These are phyloP conservation scores for Yponomeuta evonymella DNA, from an alignment of 2,888 invertebrate genomes.

Conservation along the genomic window DNA sequence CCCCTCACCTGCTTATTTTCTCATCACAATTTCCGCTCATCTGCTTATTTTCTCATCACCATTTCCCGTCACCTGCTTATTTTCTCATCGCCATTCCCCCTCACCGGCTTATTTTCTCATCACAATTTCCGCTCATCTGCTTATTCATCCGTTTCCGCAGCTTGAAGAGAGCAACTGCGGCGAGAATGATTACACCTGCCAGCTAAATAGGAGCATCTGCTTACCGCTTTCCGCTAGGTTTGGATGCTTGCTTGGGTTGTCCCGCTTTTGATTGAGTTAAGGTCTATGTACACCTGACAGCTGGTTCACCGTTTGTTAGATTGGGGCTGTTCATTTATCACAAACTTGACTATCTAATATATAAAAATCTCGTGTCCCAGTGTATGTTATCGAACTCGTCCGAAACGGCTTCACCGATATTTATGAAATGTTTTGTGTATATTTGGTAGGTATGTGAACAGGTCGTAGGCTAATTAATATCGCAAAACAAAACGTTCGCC, in stretches of 20 bases:
- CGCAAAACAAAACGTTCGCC: too few species aligned
- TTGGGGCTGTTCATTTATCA: too few species aligned
- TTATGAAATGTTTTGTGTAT: too few species aligned
- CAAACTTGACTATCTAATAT: too few species aligned
- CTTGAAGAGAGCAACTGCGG: slow-evolving; percentile 42
- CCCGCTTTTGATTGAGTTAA: neutral
- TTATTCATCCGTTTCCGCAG: slow-evolving; percentile 25
- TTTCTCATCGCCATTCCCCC: neutral
- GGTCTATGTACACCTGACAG: neutral
- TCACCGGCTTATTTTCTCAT: neutral
- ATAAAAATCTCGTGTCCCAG: too few species aligned
- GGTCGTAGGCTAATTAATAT: too few species aligned
- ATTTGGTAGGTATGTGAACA: too few species aligned
- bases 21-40: slow-evolving; percentile 16
- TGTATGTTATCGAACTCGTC: too few species aligned
- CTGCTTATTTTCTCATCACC: neutral
- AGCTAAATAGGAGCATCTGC: slow-evolving; percentile 65
- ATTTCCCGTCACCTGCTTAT: neutral
- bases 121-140: slow-evolving; percentile 16
- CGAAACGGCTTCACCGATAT: too few species aligned
- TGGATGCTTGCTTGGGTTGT: neutral
- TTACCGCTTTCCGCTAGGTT: slow-evolving; percentile 69
- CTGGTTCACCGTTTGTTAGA: too few species aligned
- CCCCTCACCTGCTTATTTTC: slow-evolving; percentile 16
- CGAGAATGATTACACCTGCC: slow-evolving; percentile 65